Conservation (phyloP, 2,888 invertebrate species). For the Clanis bilineata region DNA sequence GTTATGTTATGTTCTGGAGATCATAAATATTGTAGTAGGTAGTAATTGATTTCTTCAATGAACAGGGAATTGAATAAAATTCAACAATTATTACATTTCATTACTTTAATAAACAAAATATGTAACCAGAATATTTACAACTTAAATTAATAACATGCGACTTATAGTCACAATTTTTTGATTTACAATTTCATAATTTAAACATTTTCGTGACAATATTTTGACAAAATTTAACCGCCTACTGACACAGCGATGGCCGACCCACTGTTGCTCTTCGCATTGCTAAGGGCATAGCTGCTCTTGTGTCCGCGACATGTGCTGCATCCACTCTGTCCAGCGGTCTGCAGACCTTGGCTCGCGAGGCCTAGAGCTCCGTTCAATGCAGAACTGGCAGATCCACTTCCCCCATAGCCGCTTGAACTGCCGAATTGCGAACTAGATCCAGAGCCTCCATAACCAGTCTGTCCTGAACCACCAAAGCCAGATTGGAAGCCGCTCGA, state of each 20-base stretch:
- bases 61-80: background rate
- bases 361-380: slow-evolving; percentile 57
- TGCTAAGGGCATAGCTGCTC: slow-evolving; percentile 65
- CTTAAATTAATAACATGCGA: too few relatives aligned
- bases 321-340: slow-evolving; percentile 47
- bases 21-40: too few relatives aligned
- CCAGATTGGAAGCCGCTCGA: slow-evolving; percentile 2
- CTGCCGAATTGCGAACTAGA: slow-evolving; percentile 10
- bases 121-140: background rate
- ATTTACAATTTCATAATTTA: background rate
- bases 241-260: slow-evolving; percentile 68
- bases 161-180: too few relatives aligned
- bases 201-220: background rate
- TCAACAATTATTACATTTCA: background rate
- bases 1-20: too few relatives aligned
- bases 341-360: slow-evolving; percentile 57
- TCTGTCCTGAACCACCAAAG: slow-evolving; percentile 20
- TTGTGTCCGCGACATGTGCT: slow-evolving; percentile 64
- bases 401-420: background rate
- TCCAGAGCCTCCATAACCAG: slow-evolving; percentile 22
- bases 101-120: background rate
- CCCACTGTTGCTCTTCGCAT: slow-evolving; percentile 67
- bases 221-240: slow-evolving; percentile 49
- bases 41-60: too few relatives aligned
- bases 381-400: slow-evolving; percentile 37